These are phyloP conservation scores for Littorina saxatilis DNA, from an alignment of 1,140 invertebrate genomes.

Conservation along the genomic window DNA sequence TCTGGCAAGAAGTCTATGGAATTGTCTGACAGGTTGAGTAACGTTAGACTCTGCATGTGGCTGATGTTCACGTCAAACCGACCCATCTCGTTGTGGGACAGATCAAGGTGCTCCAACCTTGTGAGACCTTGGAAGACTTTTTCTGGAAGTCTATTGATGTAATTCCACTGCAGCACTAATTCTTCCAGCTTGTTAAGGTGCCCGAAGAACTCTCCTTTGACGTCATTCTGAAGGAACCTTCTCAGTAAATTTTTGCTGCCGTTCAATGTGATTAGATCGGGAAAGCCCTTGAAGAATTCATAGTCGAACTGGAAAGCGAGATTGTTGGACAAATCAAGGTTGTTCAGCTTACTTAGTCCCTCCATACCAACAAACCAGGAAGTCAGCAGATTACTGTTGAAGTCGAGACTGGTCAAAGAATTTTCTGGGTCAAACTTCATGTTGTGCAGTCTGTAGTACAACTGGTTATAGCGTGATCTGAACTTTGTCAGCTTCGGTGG, in stretches of 20 bases:
- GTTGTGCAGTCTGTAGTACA: conserved; percentile 9
- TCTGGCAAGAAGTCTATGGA: neutral
- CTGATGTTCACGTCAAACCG: conserved; percentile 31
- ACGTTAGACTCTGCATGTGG: neutral
- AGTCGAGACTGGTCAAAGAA: neutral
- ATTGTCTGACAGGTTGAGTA: conserved; percentile 22
- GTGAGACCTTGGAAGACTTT: conserved; percentile 33
- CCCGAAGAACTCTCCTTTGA: neutral
- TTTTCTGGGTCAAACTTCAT: conserved; percentile 8
- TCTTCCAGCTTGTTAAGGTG: conserved; percentile 21
- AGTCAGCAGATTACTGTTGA: conserved; percentile 29
- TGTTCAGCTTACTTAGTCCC: conserved; percentile 4
- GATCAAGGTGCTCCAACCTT: conserved; percentile 27
- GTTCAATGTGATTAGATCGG: neutral
- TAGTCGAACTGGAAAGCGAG: conserved; percentile 18
- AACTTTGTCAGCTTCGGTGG: conserved; percentile 35
- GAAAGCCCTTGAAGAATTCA: conserved; percentile 39
- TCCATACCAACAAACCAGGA: conserved; percentile 32
- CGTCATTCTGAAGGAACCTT: conserved; percentile 3
- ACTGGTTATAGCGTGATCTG: conserved; percentile 9
- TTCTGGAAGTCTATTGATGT: conserved; percentile 26
- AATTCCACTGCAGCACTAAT: conserved; percentile 47
- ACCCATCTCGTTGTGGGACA: conserved; percentile 37
- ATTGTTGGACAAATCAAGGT: conserved; percentile 37
- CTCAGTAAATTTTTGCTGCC: conserved; percentile 35